A percentile compares a stretch with the other conserved stretches of the same genome.
Evolutionary conservation across 2,888 invertebrate species (phyloP).

Genomic region (Macropis europaea): DNA sequence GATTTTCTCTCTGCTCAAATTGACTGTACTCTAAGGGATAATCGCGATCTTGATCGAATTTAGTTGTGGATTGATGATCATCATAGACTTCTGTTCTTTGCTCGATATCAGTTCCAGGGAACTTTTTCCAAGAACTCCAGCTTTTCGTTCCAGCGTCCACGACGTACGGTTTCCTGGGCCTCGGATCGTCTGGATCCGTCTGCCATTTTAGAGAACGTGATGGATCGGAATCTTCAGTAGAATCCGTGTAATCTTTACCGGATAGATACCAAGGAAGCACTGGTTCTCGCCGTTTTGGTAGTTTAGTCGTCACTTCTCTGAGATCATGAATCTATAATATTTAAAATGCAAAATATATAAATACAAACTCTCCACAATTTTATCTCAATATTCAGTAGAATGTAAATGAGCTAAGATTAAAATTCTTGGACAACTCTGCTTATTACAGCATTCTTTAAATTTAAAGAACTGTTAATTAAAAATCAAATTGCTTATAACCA

Average conservation of each 20-base stretch:
- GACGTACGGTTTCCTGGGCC: conserved; percentile 19
- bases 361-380: too few relatives aligned
- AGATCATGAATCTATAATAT: conserved; percentile 69
- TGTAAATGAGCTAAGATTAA: too few relatives aligned
- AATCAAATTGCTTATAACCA: too few relatives aligned
- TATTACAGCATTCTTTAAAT: too few relatives aligned
- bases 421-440: too few relatives aligned
- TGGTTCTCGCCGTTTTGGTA: conserved; percentile 61
- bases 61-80: neutral
- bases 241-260: conserved; percentile 21
- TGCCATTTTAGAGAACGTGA: conserved; percentile 49
- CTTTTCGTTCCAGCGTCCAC: conserved; percentile 13
- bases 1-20: conserved; percentile 22
- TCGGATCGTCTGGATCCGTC: neutral
- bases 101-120: conserved; percentile 49
- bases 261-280: conserved; percentile 59
- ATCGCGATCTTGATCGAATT: conserved; percentile 11
- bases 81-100: conserved; percentile 45
- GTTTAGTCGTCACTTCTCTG: conserved; percentile 61
- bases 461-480: too few relatives aligned
- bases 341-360: neutral
- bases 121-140: conserved; percentile 58
- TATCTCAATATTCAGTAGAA: too few relatives aligned
- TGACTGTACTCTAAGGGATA: conserved; percentile 11
- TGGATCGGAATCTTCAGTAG: conserved; percentile 13